phyloP scores from a whole-genome alignment of 2,888 invertebrate species.

The Eledone cirrhosa region DNA sequence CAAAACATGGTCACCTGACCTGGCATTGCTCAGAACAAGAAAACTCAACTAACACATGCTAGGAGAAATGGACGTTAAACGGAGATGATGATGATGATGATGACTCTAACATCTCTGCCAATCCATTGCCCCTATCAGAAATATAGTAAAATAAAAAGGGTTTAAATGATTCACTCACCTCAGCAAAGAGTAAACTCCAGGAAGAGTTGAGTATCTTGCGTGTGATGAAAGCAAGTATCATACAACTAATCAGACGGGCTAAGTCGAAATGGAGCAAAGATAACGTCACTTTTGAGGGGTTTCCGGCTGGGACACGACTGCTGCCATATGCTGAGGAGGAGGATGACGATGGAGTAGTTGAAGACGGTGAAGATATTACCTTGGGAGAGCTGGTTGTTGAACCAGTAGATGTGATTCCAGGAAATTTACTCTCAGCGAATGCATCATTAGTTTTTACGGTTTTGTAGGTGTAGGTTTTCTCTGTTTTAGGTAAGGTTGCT shows the following conservation, averaged over 20 bases:
- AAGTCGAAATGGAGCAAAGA: slow-evolving; percentile 46
- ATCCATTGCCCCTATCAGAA: too few relatives aligned
- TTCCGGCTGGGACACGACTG: background rate
- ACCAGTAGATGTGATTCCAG: slow-evolving; percentile 2
- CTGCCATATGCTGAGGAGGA: background rate
- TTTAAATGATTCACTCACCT: slow-evolving; percentile 42
- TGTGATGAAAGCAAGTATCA: slow-evolving; percentile 49
- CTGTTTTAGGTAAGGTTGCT: background rate
- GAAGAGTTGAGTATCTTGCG: slow-evolving; percentile 47
- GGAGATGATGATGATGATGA: too few relatives aligned
- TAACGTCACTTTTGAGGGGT: background rate
- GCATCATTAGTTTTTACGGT: slow-evolving; percentile 19
- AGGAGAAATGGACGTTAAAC: too few relatives aligned
- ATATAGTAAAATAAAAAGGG: too few relatives aligned
- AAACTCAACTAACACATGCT: too few relatives aligned
- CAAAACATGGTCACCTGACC: too few relatives aligned
- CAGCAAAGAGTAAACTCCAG: slow-evolving; percentile 50
- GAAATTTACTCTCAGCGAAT: slow-evolving; percentile 17
- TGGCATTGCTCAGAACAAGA: too few relatives aligned
- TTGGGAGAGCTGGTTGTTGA: too few relatives aligned
- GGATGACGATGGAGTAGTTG: background rate
- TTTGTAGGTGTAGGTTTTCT: slow-evolving; percentile 14
- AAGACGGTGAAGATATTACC: background rate
- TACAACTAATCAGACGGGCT: slow-evolving; percentile 46
- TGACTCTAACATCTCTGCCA: too few relatives aligned